Evolutionary conservation across 2,888 invertebrate species (phyloP), one percentile per base, ranked within the genome.

Genomic region (Bombylius major): DNA sequence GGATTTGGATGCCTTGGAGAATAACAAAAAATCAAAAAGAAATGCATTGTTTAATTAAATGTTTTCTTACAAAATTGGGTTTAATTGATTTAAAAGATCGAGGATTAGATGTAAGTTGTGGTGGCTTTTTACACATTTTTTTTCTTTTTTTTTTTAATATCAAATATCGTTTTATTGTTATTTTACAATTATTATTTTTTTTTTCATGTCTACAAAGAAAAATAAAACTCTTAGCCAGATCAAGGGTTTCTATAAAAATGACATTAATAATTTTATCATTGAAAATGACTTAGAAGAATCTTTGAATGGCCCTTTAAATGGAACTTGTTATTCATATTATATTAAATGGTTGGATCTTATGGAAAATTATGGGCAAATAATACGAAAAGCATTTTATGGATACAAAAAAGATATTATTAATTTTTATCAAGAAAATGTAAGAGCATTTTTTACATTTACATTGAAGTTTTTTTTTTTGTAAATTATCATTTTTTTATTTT

Each of bases 1-100:
- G 59, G 52, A 62, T 63, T 1, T 58, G 55, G 23, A 9, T 51
- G 14, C 53, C 58, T 23, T 65, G 65, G 65, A 55, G 58, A 42
- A 53, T 56, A 56, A 56, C 61, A 39, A 59, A 61, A 42, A 59
- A 63, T 31, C 9, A 42, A 11, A 42, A 42, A 11, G 11, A 42
- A 11, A 68, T 67, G 5, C 64, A 66, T 53, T 66, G 67, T 56
- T 67, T 63, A 56, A 56, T 67, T 9, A 65, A 65, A 53, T 69
- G 69, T 54, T 62, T 67, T 51, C 64, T 69, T 31, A 60, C 59
- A 36, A 64, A 63, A 61, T 59, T 65, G 54, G 67, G 67, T 32
- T 60, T 69, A 55, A 67, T 67, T 61, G 53, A 68, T 65, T 50
- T 70, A 66, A 58, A 59, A 5, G 57, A 62, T 32, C 56, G 61